Base-by-base conservation (phyloP, 2,113 vertebrate genomes). In the Channa maculata region DNA sequence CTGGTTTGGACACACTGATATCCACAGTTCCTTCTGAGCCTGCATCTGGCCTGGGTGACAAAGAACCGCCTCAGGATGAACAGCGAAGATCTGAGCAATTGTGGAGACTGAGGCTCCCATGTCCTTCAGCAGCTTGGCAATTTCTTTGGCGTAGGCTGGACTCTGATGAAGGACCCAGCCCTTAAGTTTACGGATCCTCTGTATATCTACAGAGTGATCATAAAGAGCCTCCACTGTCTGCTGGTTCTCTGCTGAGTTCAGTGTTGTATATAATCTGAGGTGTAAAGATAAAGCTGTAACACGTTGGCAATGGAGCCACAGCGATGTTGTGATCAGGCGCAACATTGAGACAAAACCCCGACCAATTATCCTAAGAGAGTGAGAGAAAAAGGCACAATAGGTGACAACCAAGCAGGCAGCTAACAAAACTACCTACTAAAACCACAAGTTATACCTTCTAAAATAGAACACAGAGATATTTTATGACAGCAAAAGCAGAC, bases 21-120 rank as follows among this genome's bases (percentile, higher is more conserved):
- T 93, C 97, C 98, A 99, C 39, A 98, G 89, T 44, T 94, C 91
- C 75, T 76, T 94, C 77, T 98, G 95, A 55, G 85, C 69, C 13
- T 90, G 84, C 71, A 96, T 80, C 74, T 96, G 89, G 24, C 92
- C 71, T 2, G 97, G 97, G 2, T 82, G 92, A 65, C 88, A 95
- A 24, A 98, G 94, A 61, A 98, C 87, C 0, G 96, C 96, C 82
- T 99, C 96, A 0, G 97, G 98, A 79, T 94, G 95, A 6, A 68
- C 77, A 24, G 96, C 93, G 58, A 99, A 86, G 65, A 99, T 94
- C 15, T 12, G 88, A 39, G 95, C 94, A 33, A 98, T 66, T 2
- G 88, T n/a, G 0, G 82, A 44, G 12, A 86, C 69, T 0, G 92
- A 86, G 0, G 95, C 96, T 43, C 98, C 97, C 84, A 98, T 92